Percentiles rank a stretch among this genome's conserved stretches.
These are phyloP conservation scores for Epinephelus lanceolatus DNA, from an alignment of 2,113 vertebrate genomes.

Conservation along the genomic window DNA sequence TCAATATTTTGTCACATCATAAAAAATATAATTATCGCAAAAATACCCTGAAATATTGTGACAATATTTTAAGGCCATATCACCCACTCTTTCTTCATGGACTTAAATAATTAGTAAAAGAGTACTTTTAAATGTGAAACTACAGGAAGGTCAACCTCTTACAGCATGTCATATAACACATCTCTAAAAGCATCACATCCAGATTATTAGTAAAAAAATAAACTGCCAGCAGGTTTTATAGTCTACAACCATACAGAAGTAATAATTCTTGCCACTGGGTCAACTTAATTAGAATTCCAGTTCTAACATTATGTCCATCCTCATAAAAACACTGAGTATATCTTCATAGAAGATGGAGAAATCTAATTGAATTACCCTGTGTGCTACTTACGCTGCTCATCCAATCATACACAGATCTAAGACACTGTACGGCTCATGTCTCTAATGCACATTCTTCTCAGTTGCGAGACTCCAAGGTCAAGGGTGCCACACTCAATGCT, in stretches of 20 bases:
- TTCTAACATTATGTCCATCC: conserved; percentile 12
- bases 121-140: not conserved
- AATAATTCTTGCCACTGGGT: not conserved
- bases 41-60: too few species aligned
- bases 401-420: conserved; percentile 14
- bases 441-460: not conserved
- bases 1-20: too few species aligned
- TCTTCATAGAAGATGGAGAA: conserved; percentile 20
- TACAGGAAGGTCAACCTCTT: not conserved
- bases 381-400: conserved; percentile 11
- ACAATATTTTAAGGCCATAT: too few species aligned
- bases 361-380: conserved; percentile 22
- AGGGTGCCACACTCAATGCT: not conserved
- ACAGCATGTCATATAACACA: not conserved
- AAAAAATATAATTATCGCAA: too few species aligned
- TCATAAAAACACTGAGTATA: conserved; percentile 1
- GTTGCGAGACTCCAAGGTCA: conserved; percentile 9
- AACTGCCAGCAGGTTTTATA: conserved; percentile 6
- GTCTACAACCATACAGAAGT: not conserved
- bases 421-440: not conserved
- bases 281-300: conserved; percentile 16
- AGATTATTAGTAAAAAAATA: not conserved
- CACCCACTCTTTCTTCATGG: too few species aligned
- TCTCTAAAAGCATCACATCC: not conserved
- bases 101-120: not conserved